Conservation (phyloP, 2,797 vertebrate genomes). For the Balearica regulorum region DNA sequence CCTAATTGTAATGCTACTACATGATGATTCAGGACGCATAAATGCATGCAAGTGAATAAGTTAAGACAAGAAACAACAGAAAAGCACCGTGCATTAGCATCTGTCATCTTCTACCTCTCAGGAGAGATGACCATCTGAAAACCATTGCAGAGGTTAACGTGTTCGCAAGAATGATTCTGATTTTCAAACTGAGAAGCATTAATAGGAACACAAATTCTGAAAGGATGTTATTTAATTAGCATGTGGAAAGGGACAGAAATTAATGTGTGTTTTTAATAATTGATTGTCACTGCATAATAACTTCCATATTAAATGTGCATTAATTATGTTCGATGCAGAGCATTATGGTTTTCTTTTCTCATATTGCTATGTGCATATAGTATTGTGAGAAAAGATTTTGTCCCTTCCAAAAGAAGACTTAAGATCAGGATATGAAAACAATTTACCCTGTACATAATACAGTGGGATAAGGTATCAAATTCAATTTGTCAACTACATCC, state of each 20-base stretch:
- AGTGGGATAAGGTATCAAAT: background rate
- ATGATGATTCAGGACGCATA: background rate
- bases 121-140: background rate
- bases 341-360: background rate
- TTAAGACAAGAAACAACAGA: background rate
- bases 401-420: background rate
- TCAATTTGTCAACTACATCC: background rate
- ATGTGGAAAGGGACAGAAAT: background rate
- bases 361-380: background rate
- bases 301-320: background rate
- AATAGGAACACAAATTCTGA: background rate
- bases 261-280: background rate
- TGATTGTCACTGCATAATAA: background rate
- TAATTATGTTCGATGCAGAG: background rate
- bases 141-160: background rate
- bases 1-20: background rate
- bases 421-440: background rate
- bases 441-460: background rate
- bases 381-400: background rate
- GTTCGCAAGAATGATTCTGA: background rate
- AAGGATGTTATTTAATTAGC: background rate
- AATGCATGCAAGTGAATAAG: background rate
- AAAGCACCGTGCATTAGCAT: background rate
- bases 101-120: background rate
- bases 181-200: background rate